phyloP scores from a whole-genome alignment of 2,113 vertebrate species.

The Menidia beryllina region DNA sequence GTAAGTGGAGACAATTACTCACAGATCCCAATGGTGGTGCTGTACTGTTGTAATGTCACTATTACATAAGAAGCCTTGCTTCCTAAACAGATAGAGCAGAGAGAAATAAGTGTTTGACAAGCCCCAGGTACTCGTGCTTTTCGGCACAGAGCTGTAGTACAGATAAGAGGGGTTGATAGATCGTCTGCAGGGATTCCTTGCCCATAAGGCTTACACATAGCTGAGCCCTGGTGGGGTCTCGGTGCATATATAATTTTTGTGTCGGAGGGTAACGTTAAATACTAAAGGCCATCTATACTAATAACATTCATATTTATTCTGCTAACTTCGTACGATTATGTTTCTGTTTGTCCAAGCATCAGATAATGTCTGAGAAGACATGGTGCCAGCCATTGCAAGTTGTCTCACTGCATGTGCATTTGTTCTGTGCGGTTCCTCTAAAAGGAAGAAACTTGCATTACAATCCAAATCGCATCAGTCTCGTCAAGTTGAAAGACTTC shows the following conservation, averaged over 20 bases:
- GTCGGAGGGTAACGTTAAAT: background rate
- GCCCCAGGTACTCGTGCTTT: slow-evolving; percentile 21
- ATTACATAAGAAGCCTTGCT: slow-evolving; percentile 44
- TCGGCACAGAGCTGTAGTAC: slow-evolving; percentile 8
- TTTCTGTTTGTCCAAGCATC: background rate
- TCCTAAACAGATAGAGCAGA: slow-evolving; percentile 16
- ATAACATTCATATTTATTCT: background rate
- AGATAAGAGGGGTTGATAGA: slow-evolving; percentile 28
- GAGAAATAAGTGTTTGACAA: slow-evolving; percentile 44
- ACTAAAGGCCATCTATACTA: background rate
- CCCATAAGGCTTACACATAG: slow-evolving; percentile 8
- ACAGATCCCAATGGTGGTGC: slow-evolving; percentile 32
- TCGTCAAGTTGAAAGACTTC: slow-evolving; percentile 2
- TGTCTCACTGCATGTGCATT: slow-evolving; percentile 1
- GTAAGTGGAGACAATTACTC: slow-evolving; percentile 49
- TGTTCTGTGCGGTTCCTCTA: slow-evolving; percentile 9
- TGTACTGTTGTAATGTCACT: slow-evolving; percentile 35
- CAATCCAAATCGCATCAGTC: slow-evolving; percentile 28
- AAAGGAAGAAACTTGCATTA: slow-evolving; percentile 19
- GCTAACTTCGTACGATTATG: background rate
- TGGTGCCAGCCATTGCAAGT: background rate
- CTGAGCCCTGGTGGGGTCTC: background rate
- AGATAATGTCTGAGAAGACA: slow-evolving; percentile 17
- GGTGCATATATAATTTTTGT: background rate
- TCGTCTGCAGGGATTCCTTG: slow-evolving; percentile 24